phyloP scores from a whole-genome alignment of 2,888 invertebrate genomes.

The Phortica magna region DNA sequence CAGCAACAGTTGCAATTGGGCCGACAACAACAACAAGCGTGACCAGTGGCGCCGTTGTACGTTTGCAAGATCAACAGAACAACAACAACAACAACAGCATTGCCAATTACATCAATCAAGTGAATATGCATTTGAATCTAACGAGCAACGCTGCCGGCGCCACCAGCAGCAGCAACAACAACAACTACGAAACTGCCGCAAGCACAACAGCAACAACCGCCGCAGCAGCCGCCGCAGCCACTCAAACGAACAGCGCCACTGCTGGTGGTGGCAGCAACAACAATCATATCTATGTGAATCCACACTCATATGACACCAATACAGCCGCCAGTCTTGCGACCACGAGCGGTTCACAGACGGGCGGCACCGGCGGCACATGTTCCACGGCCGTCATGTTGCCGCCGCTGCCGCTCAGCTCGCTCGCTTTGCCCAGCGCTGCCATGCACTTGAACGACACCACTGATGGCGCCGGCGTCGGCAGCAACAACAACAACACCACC shows the following conservation, averaged over 20 bases:
- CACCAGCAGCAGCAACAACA: conserved; percentile 34
- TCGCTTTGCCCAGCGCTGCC: conserved; percentile 26
- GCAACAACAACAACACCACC: conserved; percentile 43
- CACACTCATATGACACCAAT: conserved; percentile 75
- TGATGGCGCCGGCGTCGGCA: neutral
- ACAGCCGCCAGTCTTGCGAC: conserved; percentile 71
- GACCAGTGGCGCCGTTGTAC: conserved; percentile 40
- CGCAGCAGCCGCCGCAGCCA: conserved; percentile 44
- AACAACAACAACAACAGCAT: conserved; percentile 55
- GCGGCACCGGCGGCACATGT: conserved; percentile 39
- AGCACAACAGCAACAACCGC: conserved; percentile 54
- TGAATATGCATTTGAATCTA: conserved; percentile 61
- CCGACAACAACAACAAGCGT: conserved; percentile 29
- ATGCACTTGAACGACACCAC: neutral
- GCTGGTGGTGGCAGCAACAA: conserved; percentile 64
- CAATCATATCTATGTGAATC: conserved; percentile 76
- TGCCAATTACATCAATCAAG: conserved; percentile 60
- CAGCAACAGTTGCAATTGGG: conserved; percentile 30
- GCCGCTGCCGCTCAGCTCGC: conserved; percentile 45
- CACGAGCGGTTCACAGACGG: conserved; percentile 54
- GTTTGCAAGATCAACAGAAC: conserved; percentile 61
- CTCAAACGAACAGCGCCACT: conserved; percentile 46
- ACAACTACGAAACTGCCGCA: conserved; percentile 47
- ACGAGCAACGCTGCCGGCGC: conserved; percentile 51
- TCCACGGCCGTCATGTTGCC: conserved; percentile 47